Evolutionary conservation across 2,888 invertebrate genomes (phyloP), one percentile per base, ranked within the genome.

Genomic region (Chalcosyrphus nemorum): DNA sequence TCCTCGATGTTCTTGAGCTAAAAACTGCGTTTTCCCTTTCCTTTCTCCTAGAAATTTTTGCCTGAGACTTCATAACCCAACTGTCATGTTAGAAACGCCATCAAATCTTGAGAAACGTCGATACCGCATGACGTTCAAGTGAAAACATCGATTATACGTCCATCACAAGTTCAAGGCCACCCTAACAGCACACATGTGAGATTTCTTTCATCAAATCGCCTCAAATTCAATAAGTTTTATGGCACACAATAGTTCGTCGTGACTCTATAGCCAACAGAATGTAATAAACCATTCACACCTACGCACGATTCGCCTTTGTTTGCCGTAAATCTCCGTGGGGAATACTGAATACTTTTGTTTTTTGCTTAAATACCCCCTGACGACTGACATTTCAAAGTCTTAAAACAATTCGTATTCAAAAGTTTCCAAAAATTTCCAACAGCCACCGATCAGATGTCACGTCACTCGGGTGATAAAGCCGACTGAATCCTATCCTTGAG

Each of bases 381-480:
- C n/a, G 35, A 35, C 11, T 35, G 35, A 11, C 35, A 35, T 35
- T 35, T n/a, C n/a, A 35, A 35, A 35, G 11, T 35, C n/a, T 35
- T 38, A n/a, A 38, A 38, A 35, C n/a, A 35, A 35, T n/a, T 35
- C n/a, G n/a, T n/a, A 9, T 35, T n/a, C n/a, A 6, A 35, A 11
- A 35, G 35, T 35, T n/a, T 35, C 35, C 9, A 35, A 4, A 38
- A 38, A 13, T 38, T 38, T 13, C 38, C 38, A 38, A 5, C 38
- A 47, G 4, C 38, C n/a, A 47, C 19, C 4, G 21, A 63, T 35
- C 45, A 9, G 21, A 35, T 50, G 13, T 35, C 47, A 32, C 6
- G 47, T 65, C 11, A 35, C 47, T 35, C 29, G 7, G 29, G 50
- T 45, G 47, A 65, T 50, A 65, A 65, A 50, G 47, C 63, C 4